These are phyloP conservation scores for Ciconia maguari DNA, from an alignment of 2,113 vertebrate genomes.

Conservation along the genomic window DNA sequence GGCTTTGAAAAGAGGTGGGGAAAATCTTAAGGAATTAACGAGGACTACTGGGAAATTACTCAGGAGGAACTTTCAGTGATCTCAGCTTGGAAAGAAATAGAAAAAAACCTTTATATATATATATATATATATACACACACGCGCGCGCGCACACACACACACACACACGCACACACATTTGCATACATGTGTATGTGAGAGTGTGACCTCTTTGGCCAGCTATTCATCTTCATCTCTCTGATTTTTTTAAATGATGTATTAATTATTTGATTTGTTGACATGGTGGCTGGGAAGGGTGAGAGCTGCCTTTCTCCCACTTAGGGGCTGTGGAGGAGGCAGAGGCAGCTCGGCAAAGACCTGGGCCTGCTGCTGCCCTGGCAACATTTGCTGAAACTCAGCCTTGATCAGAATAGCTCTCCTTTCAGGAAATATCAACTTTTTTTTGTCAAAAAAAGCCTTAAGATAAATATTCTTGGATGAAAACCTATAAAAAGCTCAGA, in stretches of 20 bases:
- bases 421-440: background rate
- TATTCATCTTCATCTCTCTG: background rate
- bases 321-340: background rate
- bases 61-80: background rate
- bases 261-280: background rate
- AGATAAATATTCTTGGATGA: constrained; percentile 48
- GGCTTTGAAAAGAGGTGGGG: constrained; percentile 66
- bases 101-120: accelerated
- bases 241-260: background rate
- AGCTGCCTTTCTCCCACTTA: background rate
- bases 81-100: constrained; percentile 2
- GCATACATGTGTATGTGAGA: background rate
- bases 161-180: background rate
- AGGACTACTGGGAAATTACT: constrained; percentile 68
- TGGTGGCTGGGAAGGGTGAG: accelerated
- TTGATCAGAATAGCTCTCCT: background rate
- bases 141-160: no score
- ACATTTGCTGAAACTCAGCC: background rate
- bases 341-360: background rate
- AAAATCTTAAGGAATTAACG: constrained; percentile 69
- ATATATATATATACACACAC: background rate
- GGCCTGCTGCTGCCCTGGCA: background rate
- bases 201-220: background rate
- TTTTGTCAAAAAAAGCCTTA: background rate
- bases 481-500: constrained; percentile 56